Base-by-base conservation (phyloP, 2,797 vertebrate genomes). In the Myotis vivesi region DNA sequence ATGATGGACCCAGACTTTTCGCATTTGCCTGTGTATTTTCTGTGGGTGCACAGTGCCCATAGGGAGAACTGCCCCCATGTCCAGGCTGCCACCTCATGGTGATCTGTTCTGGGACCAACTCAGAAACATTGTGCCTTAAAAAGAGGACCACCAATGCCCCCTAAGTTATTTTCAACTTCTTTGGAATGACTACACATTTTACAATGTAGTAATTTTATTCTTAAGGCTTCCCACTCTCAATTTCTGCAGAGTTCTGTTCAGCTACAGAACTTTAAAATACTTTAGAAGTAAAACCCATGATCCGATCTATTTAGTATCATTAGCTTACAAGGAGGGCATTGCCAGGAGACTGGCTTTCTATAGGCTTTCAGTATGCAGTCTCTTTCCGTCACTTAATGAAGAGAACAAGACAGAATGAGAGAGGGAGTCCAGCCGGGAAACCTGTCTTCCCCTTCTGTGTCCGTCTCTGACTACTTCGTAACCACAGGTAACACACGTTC, bases 261-360 rank as follows among this genome's bases (percentile, higher is more conserved):
- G 69, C n/a, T 76, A 7, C 20, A 4, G 68, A 81, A 49, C 57
- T 84, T 84, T 11, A 23, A 89, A 38, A 76, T 30, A 92, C 5
- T 75, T n/a, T 19, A 55, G 49, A 82, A 75, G 36, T 75, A 59
- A 84, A 91, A 90, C n/a, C 33, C 25, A 8, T 23, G 46, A 57
- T 76, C 38, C 0, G 0, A 19, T 64, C 28, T 66, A 68, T 9
- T 62, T 28, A 1, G 20, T 51, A 41, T 71, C 82, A 69, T 51
- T 82, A 46, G 53, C 33, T 38, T 55, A 69, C 55, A 86, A 73
- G 77, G 23, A 66, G 3, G 7, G 57, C 20, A 36, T 46, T 36
- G 46, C 2, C 8, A 84, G 2, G 8, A 72, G 79, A 23, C 46
- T 33, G 62, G 79, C 72, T 57, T 80, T 84, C 71, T 62, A 19